Evolutionary conservation across 2,888 invertebrate species (phyloP).

Genomic region (Lepidocyrtoides sp.): DNA sequence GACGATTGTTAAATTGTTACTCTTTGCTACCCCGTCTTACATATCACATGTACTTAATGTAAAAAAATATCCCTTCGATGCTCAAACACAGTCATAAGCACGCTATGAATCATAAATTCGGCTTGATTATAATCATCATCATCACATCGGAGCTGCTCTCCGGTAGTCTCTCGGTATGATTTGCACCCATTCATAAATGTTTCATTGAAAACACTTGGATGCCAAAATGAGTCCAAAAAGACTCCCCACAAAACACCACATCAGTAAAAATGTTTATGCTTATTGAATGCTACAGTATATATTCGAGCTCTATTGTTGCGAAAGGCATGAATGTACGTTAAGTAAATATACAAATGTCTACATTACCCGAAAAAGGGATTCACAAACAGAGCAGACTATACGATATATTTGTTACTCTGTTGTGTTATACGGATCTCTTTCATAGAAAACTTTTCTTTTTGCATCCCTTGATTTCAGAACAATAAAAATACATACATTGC

Average conservation of each 20-base stretch:
- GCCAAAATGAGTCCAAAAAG: conserved; percentile 69
- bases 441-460: conserved; percentile 36
- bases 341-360: conserved; percentile 20
- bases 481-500: too few relatives aligned
- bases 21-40: not conserved
- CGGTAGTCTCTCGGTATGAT: conserved; percentile 67
- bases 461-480: too few relatives aligned
- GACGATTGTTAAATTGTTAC: conserved; percentile 53
- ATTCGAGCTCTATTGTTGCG: not conserved
- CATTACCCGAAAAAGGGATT: conserved; percentile 60
- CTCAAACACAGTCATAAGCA: conserved; percentile 5
- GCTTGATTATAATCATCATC: not conserved
- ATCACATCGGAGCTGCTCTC: conserved; percentile 32
- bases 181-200: conserved; percentile 78
- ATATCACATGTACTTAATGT: too few relatives aligned
- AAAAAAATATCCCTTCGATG: not conserved
- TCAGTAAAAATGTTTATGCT: not conserved
- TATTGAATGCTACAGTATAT: conserved; percentile 5
- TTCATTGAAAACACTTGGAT: conserved; percentile 71
- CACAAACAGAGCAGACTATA: conserved; percentile 57
- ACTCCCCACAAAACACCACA: conserved; percentile 69
- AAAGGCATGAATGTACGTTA: not conserved
- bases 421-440: conserved; percentile 6
- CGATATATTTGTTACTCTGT: not conserved
- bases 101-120: conserved; percentile 7